Percentiles rank a stretch among this genome's conserved stretches.
These are phyloP conservation scores for Rhagoletis zephyria DNA, from an alignment of 1,140 invertebrate genomes.

Conservation along the genomic window DNA sequence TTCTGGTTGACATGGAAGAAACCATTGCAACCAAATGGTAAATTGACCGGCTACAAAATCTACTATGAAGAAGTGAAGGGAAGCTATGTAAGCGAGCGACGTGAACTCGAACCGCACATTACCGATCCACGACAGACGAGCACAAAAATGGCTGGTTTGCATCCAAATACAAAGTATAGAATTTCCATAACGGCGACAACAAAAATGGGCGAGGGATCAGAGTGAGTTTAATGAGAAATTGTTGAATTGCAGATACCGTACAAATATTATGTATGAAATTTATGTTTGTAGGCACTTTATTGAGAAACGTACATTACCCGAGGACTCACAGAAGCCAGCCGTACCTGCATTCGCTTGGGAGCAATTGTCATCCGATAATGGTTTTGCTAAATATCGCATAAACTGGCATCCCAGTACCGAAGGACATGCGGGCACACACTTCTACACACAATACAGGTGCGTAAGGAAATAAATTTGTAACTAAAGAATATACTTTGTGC, in stretches of 20 bases:
- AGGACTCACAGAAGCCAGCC: conserved; percentile 79
- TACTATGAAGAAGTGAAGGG: conserved; percentile 88
- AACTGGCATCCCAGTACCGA: conserved; percentile 85
- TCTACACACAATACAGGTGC: conserved; percentile 88
- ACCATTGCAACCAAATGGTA: conserved; percentile 93
- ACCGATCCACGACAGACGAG: conserved; percentile 82
- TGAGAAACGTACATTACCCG: conserved; percentile 81
- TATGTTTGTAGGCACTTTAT: conserved; percentile 80
- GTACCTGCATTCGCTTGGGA: conserved; percentile 84
- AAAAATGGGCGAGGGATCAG: conserved; percentile 85
- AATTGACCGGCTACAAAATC: conserved; percentile 92
- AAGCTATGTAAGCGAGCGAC: conserved; percentile 79
- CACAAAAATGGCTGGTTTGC: conserved; percentile 88
- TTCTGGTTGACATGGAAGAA: conserved; percentile 92
- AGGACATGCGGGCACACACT: conserved; percentile 83
- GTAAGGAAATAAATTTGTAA: background rate
- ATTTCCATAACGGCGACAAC: conserved; percentile 89
- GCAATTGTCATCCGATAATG: conserved; percentile 81
- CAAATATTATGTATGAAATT: background rate
- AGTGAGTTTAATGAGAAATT: conserved; percentile 73
- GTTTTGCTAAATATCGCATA: conserved; percentile 83
- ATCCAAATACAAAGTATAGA: conserved; percentile 90
- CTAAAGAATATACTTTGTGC: no score
- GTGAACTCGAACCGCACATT: conserved; percentile 85
- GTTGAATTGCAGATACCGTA: background rate